Evolutionary conservation across 1,140 invertebrate species (phyloP).

Genomic region (Pissodes strobi): DNA sequence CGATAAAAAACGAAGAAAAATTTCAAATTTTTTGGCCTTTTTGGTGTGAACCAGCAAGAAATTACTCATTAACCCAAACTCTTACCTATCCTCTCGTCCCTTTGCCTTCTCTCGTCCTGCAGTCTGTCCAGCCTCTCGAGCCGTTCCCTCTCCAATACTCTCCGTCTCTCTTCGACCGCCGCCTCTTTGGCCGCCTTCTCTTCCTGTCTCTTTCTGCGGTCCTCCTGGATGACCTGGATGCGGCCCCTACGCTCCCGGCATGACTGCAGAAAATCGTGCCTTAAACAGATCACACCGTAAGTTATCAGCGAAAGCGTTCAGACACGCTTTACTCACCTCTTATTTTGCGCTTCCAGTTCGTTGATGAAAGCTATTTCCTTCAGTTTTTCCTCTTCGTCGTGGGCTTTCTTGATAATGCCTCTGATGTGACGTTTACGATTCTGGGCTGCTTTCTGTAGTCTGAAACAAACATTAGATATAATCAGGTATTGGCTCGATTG

Average conservation of each 20-base stretch:
- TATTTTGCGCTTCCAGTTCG: constrained; percentile 92
- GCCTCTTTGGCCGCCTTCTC: constrained; percentile 94
- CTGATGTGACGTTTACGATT: constrained; percentile 78
- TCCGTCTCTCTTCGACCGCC: constrained; percentile 86
- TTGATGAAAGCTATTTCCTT: constrained; percentile 98
- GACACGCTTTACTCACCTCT: constrained; percentile 60
- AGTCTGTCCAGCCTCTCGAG: constrained; percentile 76
- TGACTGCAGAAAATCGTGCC: constrained; percentile 82
- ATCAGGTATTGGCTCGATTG: not conserved
- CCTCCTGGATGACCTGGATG: constrained; percentile 71
- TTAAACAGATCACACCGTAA: constrained; percentile 20
- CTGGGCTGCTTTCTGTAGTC: constrained; percentile 87
- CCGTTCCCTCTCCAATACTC: constrained; percentile 83
- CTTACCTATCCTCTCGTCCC: constrained; percentile 78
- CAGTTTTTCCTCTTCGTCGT: constrained; percentile 95
- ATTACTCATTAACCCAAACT: not conserved
- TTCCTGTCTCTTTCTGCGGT: constrained; percentile 71
- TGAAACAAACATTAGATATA: too few species aligned
- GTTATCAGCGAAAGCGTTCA: not conserved
- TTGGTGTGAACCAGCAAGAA: too few species aligned
- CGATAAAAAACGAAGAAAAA: not conserved
- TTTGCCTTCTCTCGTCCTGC: constrained; percentile 79
- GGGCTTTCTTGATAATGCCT: constrained; percentile 90
- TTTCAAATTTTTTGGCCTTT: not conserved
- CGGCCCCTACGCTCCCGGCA: constrained; percentile 83